A percentile compares a stretch with the other conserved stretches of the same genome.
phyloP scores from a whole-genome alignment of 2,888 invertebrate genomes.

The Ormyrus rosae region DNA sequence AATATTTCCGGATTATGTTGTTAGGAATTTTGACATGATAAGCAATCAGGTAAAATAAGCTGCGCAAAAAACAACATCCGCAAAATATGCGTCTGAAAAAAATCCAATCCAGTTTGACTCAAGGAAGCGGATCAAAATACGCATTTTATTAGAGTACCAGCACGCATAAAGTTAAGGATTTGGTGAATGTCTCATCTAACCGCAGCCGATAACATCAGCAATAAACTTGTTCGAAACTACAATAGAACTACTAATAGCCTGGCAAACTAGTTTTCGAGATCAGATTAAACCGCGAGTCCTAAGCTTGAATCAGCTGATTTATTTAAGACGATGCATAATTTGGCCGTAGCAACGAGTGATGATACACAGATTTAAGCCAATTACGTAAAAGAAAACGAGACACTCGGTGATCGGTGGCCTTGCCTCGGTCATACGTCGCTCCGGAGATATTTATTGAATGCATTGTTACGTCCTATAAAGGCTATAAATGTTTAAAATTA shows the following conservation, averaged over 20 bases:
- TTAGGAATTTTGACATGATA: not conserved
- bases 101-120: not conserved
- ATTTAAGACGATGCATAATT: slow-evolving; percentile 19
- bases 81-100: slow-evolving; percentile 1
- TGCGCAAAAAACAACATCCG: not conserved
- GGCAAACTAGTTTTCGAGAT: slow-evolving; percentile 19
- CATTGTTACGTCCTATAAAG: not conserved
- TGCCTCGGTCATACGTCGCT: slow-evolving; percentile 59
- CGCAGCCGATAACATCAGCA: slow-evolving; percentile 12
- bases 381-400: slow-evolving; percentile 61
- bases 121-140: no score
- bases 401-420: slow-evolving; percentile 65
- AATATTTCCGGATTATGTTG: not conserved
- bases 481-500: no score
- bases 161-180: slow-evolving; percentile 1
- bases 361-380: slow-evolving; percentile 33
- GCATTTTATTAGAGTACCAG: no score
- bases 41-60: not conserved
- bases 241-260: slow-evolving; percentile 21
- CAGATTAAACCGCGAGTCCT: not conserved
- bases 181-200: slow-evolving; percentile 18
- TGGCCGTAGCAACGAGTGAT: slow-evolving; percentile 8
- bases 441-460: slow-evolving; percentile 12
- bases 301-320: not conserved
- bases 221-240: slow-evolving; percentile 25